A percentile compares a stretch with the other conserved stretches of the same genome.
These are phyloP conservation scores for Agonopterix arenella DNA, from an alignment of 2,888 invertebrate genomes.

Conservation along the genomic window DNA sequence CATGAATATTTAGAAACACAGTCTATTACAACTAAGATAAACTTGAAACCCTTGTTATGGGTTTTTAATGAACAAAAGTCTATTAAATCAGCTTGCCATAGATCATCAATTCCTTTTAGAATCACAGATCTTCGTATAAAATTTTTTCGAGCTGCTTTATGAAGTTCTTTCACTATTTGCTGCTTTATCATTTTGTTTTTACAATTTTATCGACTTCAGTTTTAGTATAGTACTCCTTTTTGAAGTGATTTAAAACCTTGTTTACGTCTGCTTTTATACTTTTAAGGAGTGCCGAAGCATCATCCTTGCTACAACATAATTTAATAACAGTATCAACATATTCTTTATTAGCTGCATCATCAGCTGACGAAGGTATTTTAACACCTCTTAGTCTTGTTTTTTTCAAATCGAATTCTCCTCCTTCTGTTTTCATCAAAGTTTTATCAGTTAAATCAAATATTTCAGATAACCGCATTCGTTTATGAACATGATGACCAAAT, in stretches of 20 bases:
- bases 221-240: neutral
- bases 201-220: neutral
- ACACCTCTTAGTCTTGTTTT: no score
- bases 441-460: no score
- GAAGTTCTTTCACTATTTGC: constrained; percentile 5
- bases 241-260: neutral
- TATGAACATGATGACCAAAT: no score
- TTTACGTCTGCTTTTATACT: no score
- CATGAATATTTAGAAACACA: constrained; percentile 12
- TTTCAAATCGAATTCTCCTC: no score
- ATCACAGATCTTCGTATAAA: constrained; percentile 29
- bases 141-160: constrained; percentile 27
- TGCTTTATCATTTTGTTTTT: constrained; percentile 3
- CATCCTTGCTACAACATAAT: no score
- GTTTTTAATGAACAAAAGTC: constrained; percentile 15
- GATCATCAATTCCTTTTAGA: constrained; percentile 39
- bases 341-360: no score
- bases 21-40: constrained; percentile 11
- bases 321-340: no score
- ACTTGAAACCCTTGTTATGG: constrained; percentile 10
- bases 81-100: constrained; percentile 52
- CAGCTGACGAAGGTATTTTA: no score
- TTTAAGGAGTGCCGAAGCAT: no score
- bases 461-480: no score
- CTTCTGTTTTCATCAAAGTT: no score